Evolutionary conservation across 2,888 invertebrate species (phyloP).

Genomic region (Watsonalla binaria): DNA sequence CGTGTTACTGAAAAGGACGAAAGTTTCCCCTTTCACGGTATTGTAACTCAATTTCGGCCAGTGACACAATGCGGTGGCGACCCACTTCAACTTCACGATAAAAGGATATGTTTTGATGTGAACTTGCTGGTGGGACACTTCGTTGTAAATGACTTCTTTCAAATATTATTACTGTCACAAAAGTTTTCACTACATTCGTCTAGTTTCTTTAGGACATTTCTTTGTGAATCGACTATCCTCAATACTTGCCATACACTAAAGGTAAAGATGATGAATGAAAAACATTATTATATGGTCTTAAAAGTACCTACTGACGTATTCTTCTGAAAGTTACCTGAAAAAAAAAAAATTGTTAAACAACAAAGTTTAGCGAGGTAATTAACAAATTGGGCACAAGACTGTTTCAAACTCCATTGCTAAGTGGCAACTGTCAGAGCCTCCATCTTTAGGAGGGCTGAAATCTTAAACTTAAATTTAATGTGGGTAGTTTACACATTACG

Average conservation of each 20-base stretch:
- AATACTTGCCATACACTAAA: not conserved
- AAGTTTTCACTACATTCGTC: not conserved
- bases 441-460: conserved; percentile 14
- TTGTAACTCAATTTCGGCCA: conserved; percentile 55
- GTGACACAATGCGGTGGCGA: conserved; percentile 43
- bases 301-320: too few species aligned
- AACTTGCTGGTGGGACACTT: conserved; percentile 28
- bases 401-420: conserved; percentile 1
- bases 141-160: conserved; percentile 19
- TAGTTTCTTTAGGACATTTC: not conserved
- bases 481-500: conserved; percentile 36
- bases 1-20: conserved; percentile 45
- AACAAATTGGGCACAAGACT: not conserved
- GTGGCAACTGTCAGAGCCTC: conserved; percentile 10
- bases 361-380: not conserved
- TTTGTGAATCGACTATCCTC: not conserved
- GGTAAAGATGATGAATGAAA: not conserved
- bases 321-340: not conserved
- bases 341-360: not conserved
- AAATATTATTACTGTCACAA: not conserved
- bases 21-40: conserved; percentile 41
- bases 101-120: conserved; percentile 37
- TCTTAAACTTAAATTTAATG: conserved; percentile 37
- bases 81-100: conserved; percentile 41
- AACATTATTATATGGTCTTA: not conserved